Conservation (phyloP, 2,797 vertebrate species). For the Phrynocephalus forsythii region DNA sequence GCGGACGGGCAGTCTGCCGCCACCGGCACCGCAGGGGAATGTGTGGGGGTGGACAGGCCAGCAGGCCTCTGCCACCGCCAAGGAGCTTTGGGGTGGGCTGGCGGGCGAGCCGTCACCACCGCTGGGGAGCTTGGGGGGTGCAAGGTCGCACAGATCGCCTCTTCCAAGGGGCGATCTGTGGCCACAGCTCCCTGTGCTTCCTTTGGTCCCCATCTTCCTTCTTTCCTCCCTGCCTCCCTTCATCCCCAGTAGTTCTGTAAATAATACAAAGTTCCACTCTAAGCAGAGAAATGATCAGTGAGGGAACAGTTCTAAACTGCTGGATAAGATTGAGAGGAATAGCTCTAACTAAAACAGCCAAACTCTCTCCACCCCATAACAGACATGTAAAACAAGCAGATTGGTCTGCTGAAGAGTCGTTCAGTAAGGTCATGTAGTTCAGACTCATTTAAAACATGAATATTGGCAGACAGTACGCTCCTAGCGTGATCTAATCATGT, state of each 20-base stretch:
- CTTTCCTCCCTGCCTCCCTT: no score
- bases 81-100: no score
- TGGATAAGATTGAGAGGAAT: constrained; percentile 2
- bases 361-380: constrained; percentile 7
- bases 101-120: no score
- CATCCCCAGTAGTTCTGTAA: not conserved
- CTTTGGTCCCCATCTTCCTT: no score
- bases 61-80: no score
- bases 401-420: constrained; percentile 70
- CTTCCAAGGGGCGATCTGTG: no score
- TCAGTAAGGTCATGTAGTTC: constrained; percentile 68
- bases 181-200: no score
- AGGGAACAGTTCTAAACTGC: not conserved
- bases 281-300: not conserved
- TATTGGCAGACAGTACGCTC: constrained; percentile 61
- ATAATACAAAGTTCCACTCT: not conserved
- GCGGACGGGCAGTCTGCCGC: no score
- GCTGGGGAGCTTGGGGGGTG: no score
- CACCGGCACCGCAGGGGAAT: no score
- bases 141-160: no score
- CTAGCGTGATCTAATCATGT: constrained; percentile 73
- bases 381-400: constrained; percentile 68
- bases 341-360: not conserved
- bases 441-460: constrained; percentile 69
- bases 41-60: no score